These are phyloP conservation scores for Homarus gammarus DNA, from an alignment of 2,888 invertebrate species.

Conservation along the genomic window DNA sequence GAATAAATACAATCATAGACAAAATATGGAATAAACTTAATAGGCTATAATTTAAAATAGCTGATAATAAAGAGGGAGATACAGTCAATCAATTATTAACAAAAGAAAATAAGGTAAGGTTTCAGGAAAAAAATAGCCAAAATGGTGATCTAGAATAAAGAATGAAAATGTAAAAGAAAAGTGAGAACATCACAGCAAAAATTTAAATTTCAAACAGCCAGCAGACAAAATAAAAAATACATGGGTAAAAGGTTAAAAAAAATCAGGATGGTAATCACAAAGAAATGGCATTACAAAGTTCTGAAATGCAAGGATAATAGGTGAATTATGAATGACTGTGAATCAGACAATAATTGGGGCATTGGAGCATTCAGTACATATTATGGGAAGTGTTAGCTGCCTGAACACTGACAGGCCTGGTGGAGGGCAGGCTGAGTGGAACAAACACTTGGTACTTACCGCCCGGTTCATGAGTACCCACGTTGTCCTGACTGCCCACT, in stretches of 20 bases:
- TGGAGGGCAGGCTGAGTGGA: constrained; percentile 61
- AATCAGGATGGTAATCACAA: not conserved
- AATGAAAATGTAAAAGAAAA: not conserved
- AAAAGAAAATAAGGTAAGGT: not conserved
- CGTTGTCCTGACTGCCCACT: constrained; percentile 51
- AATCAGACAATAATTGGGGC: not conserved
- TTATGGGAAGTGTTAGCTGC: not conserved
- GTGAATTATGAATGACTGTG: constrained; percentile 11
- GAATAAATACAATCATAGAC: not conserved
- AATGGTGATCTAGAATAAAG: constrained; percentile 2
- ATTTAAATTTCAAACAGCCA: not conserved
- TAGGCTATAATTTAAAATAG: not conserved
- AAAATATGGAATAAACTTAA: not conserved
- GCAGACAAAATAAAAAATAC: not conserved
- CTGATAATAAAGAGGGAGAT: constrained; percentile 11
- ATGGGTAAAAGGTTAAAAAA: not conserved
- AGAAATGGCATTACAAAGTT: not conserved
- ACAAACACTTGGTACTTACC: constrained; percentile 56
- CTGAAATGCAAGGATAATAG: not conserved
- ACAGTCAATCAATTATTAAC: not conserved
- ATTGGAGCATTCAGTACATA: not conserved
- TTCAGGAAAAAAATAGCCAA: not conserved
- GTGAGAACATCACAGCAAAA: not conserved
- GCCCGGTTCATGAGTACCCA: constrained; percentile 56
- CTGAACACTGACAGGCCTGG: not conserved